A percentile compares a stretch with the other conserved stretches of the same genome.
These are phyloP conservation scores for Punctoribates punctum DNA, from an alignment of 2,888 invertebrate genomes.

Conservation along the genomic window DNA sequence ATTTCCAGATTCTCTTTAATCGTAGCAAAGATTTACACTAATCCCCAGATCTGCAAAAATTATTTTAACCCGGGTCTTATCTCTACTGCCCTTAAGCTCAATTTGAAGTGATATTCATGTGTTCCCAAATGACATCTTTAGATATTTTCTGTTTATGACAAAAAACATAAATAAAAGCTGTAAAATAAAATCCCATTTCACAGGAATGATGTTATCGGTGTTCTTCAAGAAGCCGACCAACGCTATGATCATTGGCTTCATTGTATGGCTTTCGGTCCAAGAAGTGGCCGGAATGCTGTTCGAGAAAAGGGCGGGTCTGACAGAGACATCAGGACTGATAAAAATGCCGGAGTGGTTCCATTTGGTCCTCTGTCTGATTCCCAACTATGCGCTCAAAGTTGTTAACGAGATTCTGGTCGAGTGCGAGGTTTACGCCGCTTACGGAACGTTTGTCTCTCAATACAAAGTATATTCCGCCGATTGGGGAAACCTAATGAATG, in stretches of 20 bases:
- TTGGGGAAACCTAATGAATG: slow-evolving; percentile 37
- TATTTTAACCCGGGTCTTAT: too few species aligned
- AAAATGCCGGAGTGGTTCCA: slow-evolving; percentile 39
- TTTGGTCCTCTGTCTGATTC: slow-evolving; percentile 41
- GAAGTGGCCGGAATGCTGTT: slow-evolving; percentile 41
- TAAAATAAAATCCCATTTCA: too few species aligned
- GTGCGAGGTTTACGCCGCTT: slow-evolving; percentile 42
- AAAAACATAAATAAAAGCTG: too few species aligned
- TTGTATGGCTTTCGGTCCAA: slow-evolving; percentile 41
- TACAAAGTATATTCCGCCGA: slow-evolving; percentile 40
- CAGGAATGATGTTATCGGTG: slow-evolving; percentile 34
- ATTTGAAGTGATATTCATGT: too few species aligned
- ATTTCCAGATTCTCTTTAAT: too few species aligned
- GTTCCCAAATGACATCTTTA: too few species aligned
- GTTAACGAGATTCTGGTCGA: slow-evolving; percentile 40
- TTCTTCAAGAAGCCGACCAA: slow-evolving; percentile 42
- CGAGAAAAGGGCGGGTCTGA: slow-evolving; percentile 41
- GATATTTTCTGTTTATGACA: too few species aligned
- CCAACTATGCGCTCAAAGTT: slow-evolving; percentile 42
- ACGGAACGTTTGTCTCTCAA: slow-evolving; percentile 37
- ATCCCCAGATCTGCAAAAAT: too few species aligned
- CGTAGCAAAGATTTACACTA: too few species aligned
- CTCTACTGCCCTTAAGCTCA: too few species aligned
- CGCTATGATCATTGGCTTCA: slow-evolving; percentile 42
- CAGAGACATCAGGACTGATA: slow-evolving; percentile 40